A percentile compares a stretch with the other conserved stretches of the same genome.
Conservation (phyloP, 1,140 invertebrate genomes). For the Drosophila parabipectinata region DNA sequence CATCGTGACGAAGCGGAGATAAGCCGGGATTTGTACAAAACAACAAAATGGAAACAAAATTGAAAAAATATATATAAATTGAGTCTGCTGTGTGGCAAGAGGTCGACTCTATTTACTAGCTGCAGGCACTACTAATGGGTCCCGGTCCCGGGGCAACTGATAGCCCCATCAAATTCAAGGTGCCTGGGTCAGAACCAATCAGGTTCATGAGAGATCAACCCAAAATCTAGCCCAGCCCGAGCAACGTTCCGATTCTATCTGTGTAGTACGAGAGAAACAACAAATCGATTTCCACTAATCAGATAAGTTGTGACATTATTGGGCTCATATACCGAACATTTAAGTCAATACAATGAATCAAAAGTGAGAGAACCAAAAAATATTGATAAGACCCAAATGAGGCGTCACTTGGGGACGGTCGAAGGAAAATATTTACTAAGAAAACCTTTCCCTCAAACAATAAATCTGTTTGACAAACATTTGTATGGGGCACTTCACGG, state of each 20-base stretch:
- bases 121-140: slow-evolving; percentile 23
- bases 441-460: slow-evolving; percentile 21
- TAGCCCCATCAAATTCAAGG: slow-evolving; percentile 43
- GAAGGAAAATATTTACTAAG: slow-evolving; percentile 12
- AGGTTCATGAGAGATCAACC: slow-evolving; percentile 7
- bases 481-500: slow-evolving; percentile 1
- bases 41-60: slow-evolving; percentile 25
- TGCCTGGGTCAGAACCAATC: slow-evolving; percentile 18
- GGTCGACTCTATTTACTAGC: slow-evolving; percentile 27
- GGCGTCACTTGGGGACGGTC: slow-evolving; percentile 7
- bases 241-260: not conserved
- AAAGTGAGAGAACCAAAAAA: slow-evolving; percentile 9
- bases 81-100: slow-evolving; percentile 28
- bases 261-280: slow-evolving; percentile 7
- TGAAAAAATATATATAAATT: slow-evolving; percentile 14
- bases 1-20: slow-evolving; percentile 57
- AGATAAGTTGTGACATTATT: slow-evolving; percentile 27
- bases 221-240: not conserved
- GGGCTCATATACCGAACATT: not conserved
- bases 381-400: slow-evolving; percentile 20
- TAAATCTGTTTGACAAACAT: slow-evolving; percentile 45
- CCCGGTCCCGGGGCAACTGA: slow-evolving; percentile 9
- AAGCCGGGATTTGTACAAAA: slow-evolving; percentile 26
- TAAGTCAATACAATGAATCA: slow-evolving; percentile 25
- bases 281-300: slow-evolving; percentile 35